Evolutionary conservation across 2,113 vertebrate genomes (phyloP).

Genomic region (Balaenoptera acutorostrata): DNA sequence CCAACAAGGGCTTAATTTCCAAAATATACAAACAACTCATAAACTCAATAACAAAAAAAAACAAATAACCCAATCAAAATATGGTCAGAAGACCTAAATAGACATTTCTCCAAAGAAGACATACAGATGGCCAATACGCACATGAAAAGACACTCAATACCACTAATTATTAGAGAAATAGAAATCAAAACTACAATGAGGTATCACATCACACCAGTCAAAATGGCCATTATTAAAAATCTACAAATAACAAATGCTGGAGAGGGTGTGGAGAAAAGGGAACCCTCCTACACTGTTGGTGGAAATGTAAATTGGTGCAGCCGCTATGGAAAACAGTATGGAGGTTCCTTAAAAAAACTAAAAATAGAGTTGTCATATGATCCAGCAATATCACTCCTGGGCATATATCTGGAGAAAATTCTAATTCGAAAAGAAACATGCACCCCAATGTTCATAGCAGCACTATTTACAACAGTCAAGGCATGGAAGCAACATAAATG

Average conservation of each 20-base stretch:
- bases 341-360: background rate
- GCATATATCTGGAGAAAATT: background rate
- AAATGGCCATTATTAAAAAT: background rate
- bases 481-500: background rate
- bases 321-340: background rate
- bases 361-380: background rate
- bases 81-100: background rate
- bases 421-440: background rate
- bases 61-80: background rate
- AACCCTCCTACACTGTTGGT: background rate
- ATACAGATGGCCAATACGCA: background rate
- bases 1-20: background rate
- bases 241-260: background rate
- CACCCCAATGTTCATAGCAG: background rate
- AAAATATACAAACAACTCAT: background rate
- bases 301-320: background rate
- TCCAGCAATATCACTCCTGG: background rate
- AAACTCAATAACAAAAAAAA: background rate
- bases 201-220: background rate
- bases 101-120: background rate
- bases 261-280: background rate
- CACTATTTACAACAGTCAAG: background rate
- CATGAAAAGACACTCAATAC: background rate
- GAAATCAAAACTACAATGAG: background rate
- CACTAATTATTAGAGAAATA: background rate